Evolutionary conservation across 2,797 vertebrate species (phyloP).

Genomic region (Onychomys arenicola): DNA sequence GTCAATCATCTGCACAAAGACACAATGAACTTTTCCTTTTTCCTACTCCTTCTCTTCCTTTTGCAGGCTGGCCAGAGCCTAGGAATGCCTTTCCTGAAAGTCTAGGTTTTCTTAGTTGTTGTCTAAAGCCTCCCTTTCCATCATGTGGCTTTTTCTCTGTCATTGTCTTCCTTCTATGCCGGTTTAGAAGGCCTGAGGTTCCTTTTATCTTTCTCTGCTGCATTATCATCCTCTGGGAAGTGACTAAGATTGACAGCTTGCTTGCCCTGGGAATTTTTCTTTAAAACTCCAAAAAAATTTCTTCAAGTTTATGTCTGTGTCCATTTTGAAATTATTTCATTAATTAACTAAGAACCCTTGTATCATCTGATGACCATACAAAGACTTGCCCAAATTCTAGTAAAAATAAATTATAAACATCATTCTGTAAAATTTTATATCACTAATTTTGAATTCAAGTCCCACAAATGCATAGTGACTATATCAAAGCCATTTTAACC

Average conservation of each 20-base stretch:
- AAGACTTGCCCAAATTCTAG: neutral
- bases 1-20: neutral
- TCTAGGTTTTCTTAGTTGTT: too few relatives aligned
- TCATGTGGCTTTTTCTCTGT: too few relatives aligned
- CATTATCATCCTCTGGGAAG: too few relatives aligned
- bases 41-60: too few relatives aligned
- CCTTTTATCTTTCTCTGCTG: too few relatives aligned
- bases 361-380: neutral
- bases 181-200: too few relatives aligned
- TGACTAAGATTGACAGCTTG: too few relatives aligned
- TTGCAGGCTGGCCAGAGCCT: too few relatives aligned
- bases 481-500: neutral
- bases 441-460: neutral
- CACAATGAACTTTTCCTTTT: neutral
- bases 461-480: neutral
- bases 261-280: too few relatives aligned
- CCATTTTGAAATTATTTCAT: neutral
- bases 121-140: too few relatives aligned
- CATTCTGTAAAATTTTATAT: neutral
- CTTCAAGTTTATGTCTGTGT: neutral
- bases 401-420: neutral
- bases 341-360: neutral
- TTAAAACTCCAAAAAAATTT: neutral
- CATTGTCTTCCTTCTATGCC: too few relatives aligned
- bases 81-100: too few relatives aligned